These are phyloP conservation scores for Apamea epomidion DNA, from an alignment of 2,888 invertebrate genomes.

Conservation along the genomic window DNA sequence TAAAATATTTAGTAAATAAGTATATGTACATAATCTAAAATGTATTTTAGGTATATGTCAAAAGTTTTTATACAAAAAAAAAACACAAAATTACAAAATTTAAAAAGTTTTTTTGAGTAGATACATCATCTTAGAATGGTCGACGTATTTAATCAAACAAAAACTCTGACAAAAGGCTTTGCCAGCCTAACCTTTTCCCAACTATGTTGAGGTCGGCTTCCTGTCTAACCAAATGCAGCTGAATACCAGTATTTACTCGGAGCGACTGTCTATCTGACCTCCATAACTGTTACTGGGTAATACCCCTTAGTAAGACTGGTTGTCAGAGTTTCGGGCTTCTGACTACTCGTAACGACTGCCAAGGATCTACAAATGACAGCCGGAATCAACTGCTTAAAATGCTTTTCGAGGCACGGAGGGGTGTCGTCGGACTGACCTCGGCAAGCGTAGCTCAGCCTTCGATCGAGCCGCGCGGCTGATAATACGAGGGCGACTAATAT, in stretches of 20 bases:
- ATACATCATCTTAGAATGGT: neutral
- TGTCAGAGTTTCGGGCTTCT: neutral
- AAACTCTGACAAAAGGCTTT: neutral
- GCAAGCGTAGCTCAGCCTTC: too few relatives aligned
- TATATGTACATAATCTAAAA: neutral
- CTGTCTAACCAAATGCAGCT: neutral
- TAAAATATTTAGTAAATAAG: slow-evolving; percentile 24
- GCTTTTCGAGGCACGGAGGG: neutral
- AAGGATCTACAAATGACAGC: neutral
- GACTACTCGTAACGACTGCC: neutral
- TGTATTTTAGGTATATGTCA: neutral
- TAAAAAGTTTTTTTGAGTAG: too few relatives aligned
- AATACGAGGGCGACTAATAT: neutral
- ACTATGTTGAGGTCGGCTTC: neutral
- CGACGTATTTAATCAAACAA: neutral
- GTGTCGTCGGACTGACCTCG: neutral
- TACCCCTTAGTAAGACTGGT: neutral
- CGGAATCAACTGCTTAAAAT: neutral
- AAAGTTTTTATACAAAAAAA: too few relatives aligned
- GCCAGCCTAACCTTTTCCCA: neutral
- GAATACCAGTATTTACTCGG: neutral
- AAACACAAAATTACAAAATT: too few relatives aligned
- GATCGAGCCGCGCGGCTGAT: neutral
- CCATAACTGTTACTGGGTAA: neutral
- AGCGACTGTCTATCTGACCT: neutral